These are phyloP conservation scores for Caenorhabditis becei DNA, from an alignment of 2,888 invertebrate genomes.

Conservation along the genomic window DNA sequence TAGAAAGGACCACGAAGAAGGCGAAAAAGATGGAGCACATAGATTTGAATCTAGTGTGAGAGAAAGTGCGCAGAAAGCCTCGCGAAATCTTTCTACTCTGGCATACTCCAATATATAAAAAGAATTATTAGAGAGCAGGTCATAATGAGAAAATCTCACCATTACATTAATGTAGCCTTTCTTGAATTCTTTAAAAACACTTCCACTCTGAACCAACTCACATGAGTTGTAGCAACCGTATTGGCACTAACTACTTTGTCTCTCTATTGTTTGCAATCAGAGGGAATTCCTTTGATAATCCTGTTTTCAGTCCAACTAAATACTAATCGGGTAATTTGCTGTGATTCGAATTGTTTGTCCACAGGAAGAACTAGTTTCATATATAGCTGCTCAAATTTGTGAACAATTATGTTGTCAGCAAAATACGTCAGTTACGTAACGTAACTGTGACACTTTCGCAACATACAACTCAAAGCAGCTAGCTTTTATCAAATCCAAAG, in stretches of 20 bases:
- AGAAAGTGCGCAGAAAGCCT: neutral
- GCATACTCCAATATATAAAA: neutral
- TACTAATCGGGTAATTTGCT: neutral
- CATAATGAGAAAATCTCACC: no score
- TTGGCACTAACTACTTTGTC: no score
- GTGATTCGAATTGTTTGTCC: neutral
- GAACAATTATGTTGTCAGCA: no score
- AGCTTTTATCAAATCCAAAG: no score
- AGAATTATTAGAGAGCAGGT: no score
- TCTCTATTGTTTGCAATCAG: neutral
- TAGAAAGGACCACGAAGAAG: conserved; percentile 32
- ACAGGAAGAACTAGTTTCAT: neutral
- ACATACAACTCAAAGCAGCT: no score
- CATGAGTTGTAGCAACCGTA: no score
- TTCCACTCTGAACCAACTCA: no score
- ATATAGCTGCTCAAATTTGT: neutral
- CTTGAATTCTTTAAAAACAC: no score
- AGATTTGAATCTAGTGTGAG: conserved; percentile 38
- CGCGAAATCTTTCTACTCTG: neutral
- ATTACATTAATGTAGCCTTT: no score
- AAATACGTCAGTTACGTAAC: no score
- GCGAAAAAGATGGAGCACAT: conserved; percentile 27
- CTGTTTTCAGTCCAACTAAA: neutral
- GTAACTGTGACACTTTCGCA: no score
- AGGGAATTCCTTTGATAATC: neutral